These are phyloP conservation scores for Actinemys pallida DNA, from an alignment of 2,113 vertebrate species.

Conservation along the genomic window DNA sequence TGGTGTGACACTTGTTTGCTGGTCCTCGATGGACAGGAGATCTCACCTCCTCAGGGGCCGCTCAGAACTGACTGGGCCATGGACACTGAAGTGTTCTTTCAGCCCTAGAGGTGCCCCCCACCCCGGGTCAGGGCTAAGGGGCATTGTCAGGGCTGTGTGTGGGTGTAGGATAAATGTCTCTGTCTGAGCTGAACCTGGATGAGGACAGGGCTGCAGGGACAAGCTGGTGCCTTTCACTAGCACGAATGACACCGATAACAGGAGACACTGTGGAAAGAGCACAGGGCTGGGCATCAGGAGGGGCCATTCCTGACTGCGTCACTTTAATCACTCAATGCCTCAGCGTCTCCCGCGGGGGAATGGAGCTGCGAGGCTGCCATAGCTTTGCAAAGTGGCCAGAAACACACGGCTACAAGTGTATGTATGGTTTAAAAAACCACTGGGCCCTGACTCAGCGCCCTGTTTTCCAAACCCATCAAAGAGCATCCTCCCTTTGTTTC, in stretches of 20 bases:
- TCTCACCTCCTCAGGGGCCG: background rate
- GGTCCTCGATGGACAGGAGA: background rate
- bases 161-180: background rate
- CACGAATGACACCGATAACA: background rate
- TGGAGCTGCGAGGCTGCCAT: background rate
- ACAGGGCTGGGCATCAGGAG: too few relatives aligned
- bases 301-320: too few relatives aligned
- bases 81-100: background rate
- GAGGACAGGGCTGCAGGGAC: background rate
- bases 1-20: background rate
- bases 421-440: background rate
- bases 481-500: background rate
- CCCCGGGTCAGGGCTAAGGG: background rate
- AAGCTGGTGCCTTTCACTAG: background rate
- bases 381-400: background rate
- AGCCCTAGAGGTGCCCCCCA: background rate
- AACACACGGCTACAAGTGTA: background rate
- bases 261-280: too few relatives aligned
- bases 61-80: background rate
- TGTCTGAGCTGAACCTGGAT: background rate
- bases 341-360: background rate
- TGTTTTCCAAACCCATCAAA: background rate
- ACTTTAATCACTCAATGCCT: background rate
- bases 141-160: background rate
- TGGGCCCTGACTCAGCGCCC: background rate